A percentile compares a stretch with the other conserved stretches of the same genome.
These are phyloP conservation scores for Gallinago solitaria DNA, from an alignment of 2,797 vertebrate species.

Conservation along the genomic window DNA sequence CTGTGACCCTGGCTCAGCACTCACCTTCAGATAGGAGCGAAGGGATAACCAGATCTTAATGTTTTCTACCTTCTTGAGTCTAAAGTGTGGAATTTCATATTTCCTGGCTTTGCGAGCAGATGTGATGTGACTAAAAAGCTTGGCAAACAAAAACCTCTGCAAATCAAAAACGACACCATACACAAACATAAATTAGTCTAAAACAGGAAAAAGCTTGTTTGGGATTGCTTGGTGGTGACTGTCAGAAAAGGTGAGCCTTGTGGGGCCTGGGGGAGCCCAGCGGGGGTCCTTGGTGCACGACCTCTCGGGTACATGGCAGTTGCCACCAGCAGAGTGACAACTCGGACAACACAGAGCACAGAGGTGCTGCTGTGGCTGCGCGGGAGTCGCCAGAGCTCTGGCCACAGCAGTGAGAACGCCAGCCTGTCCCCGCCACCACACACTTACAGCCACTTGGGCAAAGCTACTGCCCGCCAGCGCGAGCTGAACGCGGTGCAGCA, in stretches of 20 bases:
- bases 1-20: neutral
- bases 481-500: neutral
- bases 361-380: neutral
- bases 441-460: neutral
- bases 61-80: conserved; percentile 98
- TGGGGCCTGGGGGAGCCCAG: neutral
- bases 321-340: neutral
- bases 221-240: neutral
- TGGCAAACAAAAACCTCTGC: conserved; percentile 95
- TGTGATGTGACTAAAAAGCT: conserved; percentile 96
- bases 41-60: conserved; percentile 99
- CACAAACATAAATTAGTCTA: neutral
- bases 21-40: conserved; percentile 95
- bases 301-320: accelerated
- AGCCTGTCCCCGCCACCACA: accelerated
- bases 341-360: neutral
- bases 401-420: accelerated
- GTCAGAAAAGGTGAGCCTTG: neutral
- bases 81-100: conserved; percentile 96
- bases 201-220: neutral
- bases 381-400: neutral
- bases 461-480: neutral
- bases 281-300: accelerated
- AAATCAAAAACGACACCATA: neutral
- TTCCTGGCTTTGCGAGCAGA: conserved; percentile 98